These are phyloP conservation scores for Falcunculus frontatus DNA, from an alignment of 2,113 vertebrate species.

Conservation along the genomic window DNA sequence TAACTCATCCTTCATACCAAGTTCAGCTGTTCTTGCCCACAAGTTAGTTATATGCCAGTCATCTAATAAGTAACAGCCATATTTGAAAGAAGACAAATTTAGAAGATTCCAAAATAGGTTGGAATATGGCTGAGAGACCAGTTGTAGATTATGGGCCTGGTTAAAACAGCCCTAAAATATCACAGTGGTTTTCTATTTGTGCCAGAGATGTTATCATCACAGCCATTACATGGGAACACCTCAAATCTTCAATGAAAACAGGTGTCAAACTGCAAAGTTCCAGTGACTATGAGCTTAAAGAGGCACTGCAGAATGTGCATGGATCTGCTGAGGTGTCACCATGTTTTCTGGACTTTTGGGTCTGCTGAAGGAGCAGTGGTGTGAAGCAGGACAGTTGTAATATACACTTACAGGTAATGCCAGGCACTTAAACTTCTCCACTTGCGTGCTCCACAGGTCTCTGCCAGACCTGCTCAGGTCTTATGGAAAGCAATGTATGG, in stretches of 20 bases:
- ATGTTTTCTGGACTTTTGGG: background rate
- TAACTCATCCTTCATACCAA: background rate
- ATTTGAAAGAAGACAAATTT: background rate
- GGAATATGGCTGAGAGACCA: background rate
- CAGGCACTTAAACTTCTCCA: background rate
- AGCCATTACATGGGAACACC: rapidly evolving
- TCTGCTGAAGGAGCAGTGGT: background rate
- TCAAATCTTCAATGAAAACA: background rate
- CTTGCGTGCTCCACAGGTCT: background rate
- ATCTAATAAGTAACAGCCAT: background rate
- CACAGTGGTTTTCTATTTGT: background rate
- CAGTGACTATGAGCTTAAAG: background rate
- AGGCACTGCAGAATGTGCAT: background rate
- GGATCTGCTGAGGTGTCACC: background rate
- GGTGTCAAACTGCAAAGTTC: background rate
- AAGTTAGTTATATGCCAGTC: background rate
- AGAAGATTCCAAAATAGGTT: background rate
- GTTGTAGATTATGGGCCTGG: background rate
- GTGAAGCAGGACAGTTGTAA: background rate
- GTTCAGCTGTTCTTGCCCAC: background rate
- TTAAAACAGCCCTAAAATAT: background rate
- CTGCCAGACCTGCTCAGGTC: background rate
- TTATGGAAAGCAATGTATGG: background rate
- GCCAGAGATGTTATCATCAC: rapidly evolving
- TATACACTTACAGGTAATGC: background rate